Base-by-base conservation (phyloP, 2,797 vertebrate species). In the Manis javanica region DNA sequence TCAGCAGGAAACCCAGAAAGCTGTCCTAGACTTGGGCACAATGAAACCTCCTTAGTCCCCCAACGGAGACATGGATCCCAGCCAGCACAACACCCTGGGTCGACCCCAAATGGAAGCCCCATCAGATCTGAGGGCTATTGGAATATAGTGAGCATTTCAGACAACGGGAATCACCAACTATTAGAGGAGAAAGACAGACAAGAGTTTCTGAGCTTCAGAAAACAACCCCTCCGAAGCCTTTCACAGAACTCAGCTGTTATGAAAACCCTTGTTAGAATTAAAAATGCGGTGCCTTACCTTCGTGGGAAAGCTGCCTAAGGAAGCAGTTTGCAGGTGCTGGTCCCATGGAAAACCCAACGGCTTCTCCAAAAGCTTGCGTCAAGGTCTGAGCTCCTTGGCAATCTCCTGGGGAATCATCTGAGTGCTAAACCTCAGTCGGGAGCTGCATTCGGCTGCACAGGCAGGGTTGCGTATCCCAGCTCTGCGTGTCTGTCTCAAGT, bases 381-480 rank as follows among this genome's bases (percentile, higher is more conserved):
- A 21, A n/a, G 6, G 2, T 15, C 42, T 68, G n/a, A 18, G 51
- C 13, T 29, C 82, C 34, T 69, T 39, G n/a, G 9, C 37, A 11
- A 16, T 29, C 34, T 39, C 29, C 1, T 14, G 24, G 53, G 49
- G n/a, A 29, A 15, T 55, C 16, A 18, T 19, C n/a, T 37, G 24
- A 19, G 26, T 2, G 49, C 53, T 29, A 8, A 16, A 53, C 19
- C n/a, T n/a, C 34, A 13, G 34, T 37, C 3, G 7, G n/a, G 19
- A 29, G 64, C 0, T 2, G 49, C 24, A 19, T 68, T 19, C 3
- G 4, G 10, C 6, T 10, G 2, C 23, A 1, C 2, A 24, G 9
- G 24, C 6, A 42, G 68, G 7, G 3, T 51, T 37, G 51, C 21
- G 14, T 34, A 49, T 51, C n/a, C 51, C 21, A 23, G 24, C 2